Evolutionary conservation across 2,888 invertebrate genomes (phyloP), one percentile per base, ranked within the genome.

Genomic region (Cinara cedri): DNA sequence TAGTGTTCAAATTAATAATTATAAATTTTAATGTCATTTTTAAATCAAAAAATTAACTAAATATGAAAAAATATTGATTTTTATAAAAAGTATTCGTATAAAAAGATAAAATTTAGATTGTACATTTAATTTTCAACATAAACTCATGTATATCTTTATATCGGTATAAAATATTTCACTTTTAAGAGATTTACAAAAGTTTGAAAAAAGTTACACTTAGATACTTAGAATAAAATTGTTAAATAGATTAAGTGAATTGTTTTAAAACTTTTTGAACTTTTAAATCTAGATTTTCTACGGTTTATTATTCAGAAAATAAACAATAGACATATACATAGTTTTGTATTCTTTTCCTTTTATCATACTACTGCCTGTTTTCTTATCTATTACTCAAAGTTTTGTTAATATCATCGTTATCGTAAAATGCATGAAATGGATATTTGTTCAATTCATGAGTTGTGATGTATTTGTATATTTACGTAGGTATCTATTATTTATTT

Each of bases 391-490:
- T 62, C 42, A 65, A 65, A 46, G 65, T 65, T 65, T 65, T 46
- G 62, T 62, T 62, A 34, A 62, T n/a, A 62, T 34, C 19, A 63
- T 63, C 21, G 21, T 21, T 46, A 65, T 21, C 19, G 46, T 65
- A 65, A 46, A 16, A 65, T 46, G 21, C 14, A 65, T 46, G 14
- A 46, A 65, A 65, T 24, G 46, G 21, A 65, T 65, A 46, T 65
- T 46, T 44, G 44, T 44, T 65, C 46, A 65, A 44, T 65, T 65
- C 46, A 65, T 65, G 65, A 44, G 46, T 65, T 65, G 44, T 65
- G 46, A 65, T 65, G 46, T 19, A 34, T 34, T 34, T 34, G 34
- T 34, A n/a, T n/a, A n/a, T 34, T 34, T 34, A 34, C 3, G 34
- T n/a, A n/a, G n/a, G n/a, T n/a, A n/a, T n/a, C n/a, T n/a, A n/a